Evolutionary conservation across 2,888 invertebrate genomes (phyloP).

Genomic region (Pelosia muscerda): DNA sequence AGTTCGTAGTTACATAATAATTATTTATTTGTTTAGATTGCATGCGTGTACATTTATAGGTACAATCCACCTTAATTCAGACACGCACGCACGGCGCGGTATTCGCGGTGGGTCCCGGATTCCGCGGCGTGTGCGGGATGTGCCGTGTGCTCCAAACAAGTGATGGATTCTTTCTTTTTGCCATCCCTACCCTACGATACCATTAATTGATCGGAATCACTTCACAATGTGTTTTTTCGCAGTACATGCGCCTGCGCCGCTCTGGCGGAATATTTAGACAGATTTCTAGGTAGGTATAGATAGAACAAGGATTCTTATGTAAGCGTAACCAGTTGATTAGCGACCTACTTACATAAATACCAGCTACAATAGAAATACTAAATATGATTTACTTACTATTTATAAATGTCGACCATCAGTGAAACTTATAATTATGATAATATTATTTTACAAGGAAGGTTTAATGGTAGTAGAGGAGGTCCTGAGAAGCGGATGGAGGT

Average conservation of each 20-base stretch:
- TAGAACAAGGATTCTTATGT: slow-evolving; percentile 1
- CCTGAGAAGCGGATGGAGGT: too few relatives aligned
- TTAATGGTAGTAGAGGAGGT: too few relatives aligned
- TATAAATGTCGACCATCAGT: too few relatives aligned
- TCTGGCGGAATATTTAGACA: slow-evolving; percentile 34
- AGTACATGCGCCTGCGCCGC: slow-evolving; percentile 29
- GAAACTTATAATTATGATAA: too few relatives aligned
- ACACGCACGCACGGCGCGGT: slow-evolving; percentile 15
- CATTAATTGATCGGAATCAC: slow-evolving; percentile 53
- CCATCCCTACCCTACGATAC: slow-evolving; percentile 34
- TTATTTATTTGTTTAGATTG: too few relatives aligned
- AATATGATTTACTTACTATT: too few relatives aligned
- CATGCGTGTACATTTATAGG: too few relatives aligned
- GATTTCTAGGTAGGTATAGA: slow-evolving; percentile 17
- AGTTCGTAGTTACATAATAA: too few relatives aligned
- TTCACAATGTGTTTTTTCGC: slow-evolving; percentile 38
- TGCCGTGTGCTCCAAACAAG: slow-evolving; percentile 27
- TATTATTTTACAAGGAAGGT: too few relatives aligned
- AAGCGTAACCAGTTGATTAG: slow-evolving; percentile 7
- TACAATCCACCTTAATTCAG: neutral
- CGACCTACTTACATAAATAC: neutral
- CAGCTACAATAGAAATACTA: neutral
- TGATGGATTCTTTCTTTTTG: slow-evolving; percentile 37
- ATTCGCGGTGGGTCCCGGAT: slow-evolving; percentile 37
- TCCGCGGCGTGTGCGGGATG: slow-evolving; percentile 43